Base-by-base conservation (phyloP, 2,797 vertebrate genomes). In the Malurus splendens region DNA sequence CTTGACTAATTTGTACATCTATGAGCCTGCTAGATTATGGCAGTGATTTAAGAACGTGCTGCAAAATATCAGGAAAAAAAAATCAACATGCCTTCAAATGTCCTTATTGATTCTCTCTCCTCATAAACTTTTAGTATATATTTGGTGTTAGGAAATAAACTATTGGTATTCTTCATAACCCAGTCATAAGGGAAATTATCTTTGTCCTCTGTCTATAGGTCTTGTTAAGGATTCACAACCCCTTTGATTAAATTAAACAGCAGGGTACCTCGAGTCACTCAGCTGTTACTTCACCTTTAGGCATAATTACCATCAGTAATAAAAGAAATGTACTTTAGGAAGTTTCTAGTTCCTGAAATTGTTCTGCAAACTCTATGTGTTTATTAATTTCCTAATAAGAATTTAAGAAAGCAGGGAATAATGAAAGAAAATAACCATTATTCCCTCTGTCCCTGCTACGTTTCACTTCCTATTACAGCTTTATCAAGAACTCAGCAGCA, bases 231-330 rank as follows among this genome's bases (percentile, higher is more conserved):
- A 93, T 55, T 93, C 82, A 85, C 1, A 27, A 57, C 55, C 95
- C 28, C 42, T 83, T 88, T 89, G 57, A 75, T 93, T 92, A 94
- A 93, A 94, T 83, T 92, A 92, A 93, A 82, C 36, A 68, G 41
- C 81, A 82, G 88, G 57, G 28, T 91, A 92, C 25, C 70, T 82
- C 52, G 67, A 93, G 32, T 90, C 39, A 32, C 50, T 92, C 82
- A 47, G 68, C 54, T 89, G 33, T 94, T 95, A 86, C 72, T 75
- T 95, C 65, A 92, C 75, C 83, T 84, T 32, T 71, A 91, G 79
- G 72, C 70, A 81, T 75, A 94, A 92, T 92, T 95, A 71, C 10
- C 67, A 78, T 74, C 78, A 94, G 82, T 71, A 91, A 62, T 62
- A 19, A 55, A 38, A n/a, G 16, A 83, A 71, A n/a, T 39, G 52